These are phyloP conservation scores for Allophyes oxyacanthae DNA, from an alignment of 2,888 invertebrate species.

Conservation along the genomic window DNA sequence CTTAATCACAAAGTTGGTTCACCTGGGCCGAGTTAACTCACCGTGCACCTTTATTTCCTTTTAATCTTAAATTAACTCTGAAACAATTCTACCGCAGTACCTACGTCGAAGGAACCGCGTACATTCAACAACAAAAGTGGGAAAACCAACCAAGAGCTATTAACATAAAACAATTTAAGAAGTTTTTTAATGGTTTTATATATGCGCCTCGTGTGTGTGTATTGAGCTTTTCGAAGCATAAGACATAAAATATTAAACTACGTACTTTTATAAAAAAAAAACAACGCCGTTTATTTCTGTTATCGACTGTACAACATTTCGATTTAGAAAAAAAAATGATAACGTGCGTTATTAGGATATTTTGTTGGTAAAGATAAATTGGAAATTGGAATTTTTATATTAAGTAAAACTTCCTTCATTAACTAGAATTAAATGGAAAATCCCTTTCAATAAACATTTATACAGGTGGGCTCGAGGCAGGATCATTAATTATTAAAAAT, in stretches of 20 bases:
- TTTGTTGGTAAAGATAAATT: conserved; percentile 44
- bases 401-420: conserved; percentile 59
- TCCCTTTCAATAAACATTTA: conserved; percentile 23
- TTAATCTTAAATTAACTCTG: conserved; percentile 70
- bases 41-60: conserved; percentile 66
- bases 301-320: too few relatives aligned
- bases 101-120: conserved; percentile 43
- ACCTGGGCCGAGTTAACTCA: conserved; percentile 60
- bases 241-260: background rate
- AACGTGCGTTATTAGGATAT: conserved; percentile 2
- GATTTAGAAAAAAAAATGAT: too few relatives aligned
- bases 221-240: background rate
- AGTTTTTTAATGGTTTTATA: too few relatives aligned
- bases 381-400: conserved; percentile 47
- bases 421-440: conserved; percentile 46
- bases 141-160: conserved; percentile 12
- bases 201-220: too few relatives aligned
- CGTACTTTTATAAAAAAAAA: too few relatives aligned
- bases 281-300: too few relatives aligned
- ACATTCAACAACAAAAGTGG: conserved; percentile 47
- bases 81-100: conserved; percentile 54
- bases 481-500: conserved; percentile 38
- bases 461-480: conserved; percentile 14
- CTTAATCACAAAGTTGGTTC: conserved; percentile 63
- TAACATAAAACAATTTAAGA: background rate